These are phyloP conservation scores for Labia minor DNA, from an alignment of 2,888 invertebrate genomes.

Conservation along the genomic window DNA sequence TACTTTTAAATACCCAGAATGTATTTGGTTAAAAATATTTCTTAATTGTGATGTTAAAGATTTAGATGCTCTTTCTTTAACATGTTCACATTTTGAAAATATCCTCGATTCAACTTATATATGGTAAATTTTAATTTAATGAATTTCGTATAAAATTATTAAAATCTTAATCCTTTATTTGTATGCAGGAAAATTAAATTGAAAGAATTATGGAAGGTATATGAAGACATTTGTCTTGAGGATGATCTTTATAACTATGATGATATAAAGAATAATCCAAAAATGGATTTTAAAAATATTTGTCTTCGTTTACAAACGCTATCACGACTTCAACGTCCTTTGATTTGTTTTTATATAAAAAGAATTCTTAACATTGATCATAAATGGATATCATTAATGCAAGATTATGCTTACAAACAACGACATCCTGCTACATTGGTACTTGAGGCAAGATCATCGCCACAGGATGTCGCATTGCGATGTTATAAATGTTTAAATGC, in stretches of 20 bases:
- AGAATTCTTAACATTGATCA: background rate
- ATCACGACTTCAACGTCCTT: background rate
- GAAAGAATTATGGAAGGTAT: background rate
- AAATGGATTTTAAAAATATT: background rate
- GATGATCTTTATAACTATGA: background rate
- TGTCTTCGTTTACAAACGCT: background rate
- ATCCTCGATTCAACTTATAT: conserved; percentile 36
- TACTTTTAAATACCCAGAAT: conserved; percentile 37
- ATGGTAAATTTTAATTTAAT: conserved; percentile 35
- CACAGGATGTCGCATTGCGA: background rate
- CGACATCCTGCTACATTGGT: background rate
- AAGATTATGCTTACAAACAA: background rate
- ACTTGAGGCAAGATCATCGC: background rate
- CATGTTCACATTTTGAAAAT: conserved; percentile 37
- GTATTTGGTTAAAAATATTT: conserved; percentile 38
- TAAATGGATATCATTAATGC: background rate
- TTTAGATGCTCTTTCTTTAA: conserved; percentile 36
- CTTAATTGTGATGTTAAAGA: conserved; percentile 37
- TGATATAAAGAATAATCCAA: background rate
- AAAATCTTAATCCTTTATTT: conserved; percentile 21
- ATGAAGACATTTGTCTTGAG: background rate
- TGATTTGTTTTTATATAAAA: background rate
- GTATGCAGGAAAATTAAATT: conserved; percentile 37
- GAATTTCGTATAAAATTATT: no score
- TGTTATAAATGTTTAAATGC: background rate